Evolutionary conservation across 2,797 vertebrate genomes (phyloP).

Genomic region (Onychomys leucogaster): DNA sequence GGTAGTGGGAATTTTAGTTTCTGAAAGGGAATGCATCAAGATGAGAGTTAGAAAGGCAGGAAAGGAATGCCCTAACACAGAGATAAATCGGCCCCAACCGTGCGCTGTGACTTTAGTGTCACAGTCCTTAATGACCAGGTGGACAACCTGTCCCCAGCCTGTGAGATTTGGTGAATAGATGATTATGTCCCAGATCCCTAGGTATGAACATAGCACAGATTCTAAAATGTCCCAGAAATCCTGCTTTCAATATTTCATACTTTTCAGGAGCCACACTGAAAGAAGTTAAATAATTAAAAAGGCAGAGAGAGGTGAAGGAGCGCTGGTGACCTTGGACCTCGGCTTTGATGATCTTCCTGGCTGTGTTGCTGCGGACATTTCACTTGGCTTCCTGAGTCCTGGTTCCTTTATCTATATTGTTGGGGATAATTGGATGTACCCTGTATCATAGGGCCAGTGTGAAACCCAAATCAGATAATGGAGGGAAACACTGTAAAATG

Average conservation of each 20-base stretch:
- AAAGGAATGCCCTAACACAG: background rate
- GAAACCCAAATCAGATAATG: background rate
- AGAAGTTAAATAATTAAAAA: background rate
- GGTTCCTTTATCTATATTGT: background rate
- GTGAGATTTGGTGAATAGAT: background rate
- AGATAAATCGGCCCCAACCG: background rate
- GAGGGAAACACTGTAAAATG: background rate
- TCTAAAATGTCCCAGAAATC: background rate
- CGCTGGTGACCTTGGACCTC: background rate
- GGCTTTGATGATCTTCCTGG: background rate
- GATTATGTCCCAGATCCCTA: background rate
- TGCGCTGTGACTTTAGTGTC: background rate
- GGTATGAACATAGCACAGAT: background rate
- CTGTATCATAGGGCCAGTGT: background rate
- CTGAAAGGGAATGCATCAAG: conserved; percentile 34
- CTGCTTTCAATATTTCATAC: background rate
- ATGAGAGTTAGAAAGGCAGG: background rate
- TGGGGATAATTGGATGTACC: background rate
- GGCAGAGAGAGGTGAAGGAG: background rate
- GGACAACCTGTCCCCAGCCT: background rate
- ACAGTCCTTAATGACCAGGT: background rate
- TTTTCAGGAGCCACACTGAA: background rate
- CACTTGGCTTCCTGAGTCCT: background rate
- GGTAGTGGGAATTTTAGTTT: conserved; percentile 52
- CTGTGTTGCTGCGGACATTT: background rate